Percentiles rank a stretch among this genome's conserved stretches.
Conservation (phyloP, 2,797 vertebrate genomes). For the Manis crassicaudata region DNA sequence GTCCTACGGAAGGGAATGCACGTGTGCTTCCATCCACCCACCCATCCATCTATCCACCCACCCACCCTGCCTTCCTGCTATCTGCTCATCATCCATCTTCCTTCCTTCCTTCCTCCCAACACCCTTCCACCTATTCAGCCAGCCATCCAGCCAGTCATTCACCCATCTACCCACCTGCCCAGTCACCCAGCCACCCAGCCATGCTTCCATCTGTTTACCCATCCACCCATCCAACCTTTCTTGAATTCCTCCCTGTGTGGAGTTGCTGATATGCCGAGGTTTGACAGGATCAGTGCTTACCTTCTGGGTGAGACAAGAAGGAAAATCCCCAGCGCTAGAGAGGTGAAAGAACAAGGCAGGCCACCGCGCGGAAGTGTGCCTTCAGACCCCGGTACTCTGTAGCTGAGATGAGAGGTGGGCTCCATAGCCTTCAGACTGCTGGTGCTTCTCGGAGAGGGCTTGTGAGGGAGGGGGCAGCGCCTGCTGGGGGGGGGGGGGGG, state of each 20-base stretch:
- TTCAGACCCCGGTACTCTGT: fast-evolving
- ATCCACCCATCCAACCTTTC: neutral
- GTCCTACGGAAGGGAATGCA: neutral
- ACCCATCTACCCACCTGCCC: too few species aligned
- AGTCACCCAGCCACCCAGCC: neutral
- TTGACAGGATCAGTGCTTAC: neutral
- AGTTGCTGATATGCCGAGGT: neutral
- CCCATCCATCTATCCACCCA: neutral
- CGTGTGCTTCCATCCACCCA: neutral
- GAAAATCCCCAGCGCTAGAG: neutral
- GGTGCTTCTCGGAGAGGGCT: neutral
- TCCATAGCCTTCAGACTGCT: neutral
- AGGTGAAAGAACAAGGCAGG: neutral
- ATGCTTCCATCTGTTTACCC: too few species aligned
- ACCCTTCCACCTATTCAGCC: neutral
- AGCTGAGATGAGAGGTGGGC: neutral
- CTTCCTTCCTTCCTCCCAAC: too few species aligned
- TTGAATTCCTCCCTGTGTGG: neutral
- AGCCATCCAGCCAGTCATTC: fast-evolving
- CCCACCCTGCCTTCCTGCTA: neutral
- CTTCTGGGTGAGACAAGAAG: neutral
- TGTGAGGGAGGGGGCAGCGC: neutral
- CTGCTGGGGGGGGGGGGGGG: neutral
- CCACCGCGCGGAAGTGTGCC: neutral
- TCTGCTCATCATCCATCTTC: too few species aligned